Percentiles rank a stretch among this genome's conserved stretches.
Conservation (phyloP, 2,113 vertebrate species). For the Clarias batrachus region DNA sequence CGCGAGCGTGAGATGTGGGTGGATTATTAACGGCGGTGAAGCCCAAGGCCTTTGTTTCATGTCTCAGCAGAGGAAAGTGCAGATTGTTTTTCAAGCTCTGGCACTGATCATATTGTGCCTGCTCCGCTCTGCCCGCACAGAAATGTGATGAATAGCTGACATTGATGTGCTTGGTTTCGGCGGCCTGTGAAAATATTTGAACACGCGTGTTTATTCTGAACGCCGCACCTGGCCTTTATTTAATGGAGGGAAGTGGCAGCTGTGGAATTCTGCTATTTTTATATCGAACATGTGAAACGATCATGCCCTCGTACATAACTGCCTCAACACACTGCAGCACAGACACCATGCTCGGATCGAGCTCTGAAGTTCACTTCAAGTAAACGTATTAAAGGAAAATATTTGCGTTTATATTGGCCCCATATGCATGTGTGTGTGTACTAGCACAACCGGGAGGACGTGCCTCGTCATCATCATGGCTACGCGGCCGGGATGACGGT, state of each 20-base stretch:
- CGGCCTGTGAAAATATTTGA: slow-evolving; percentile 59
- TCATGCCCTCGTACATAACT: not conserved
- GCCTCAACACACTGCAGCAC: not conserved
- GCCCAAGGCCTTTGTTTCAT: slow-evolving; percentile 50
- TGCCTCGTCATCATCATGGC: not conserved
- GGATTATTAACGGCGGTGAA: slow-evolving; percentile 53
- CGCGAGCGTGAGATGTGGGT: slow-evolving; percentile 32
- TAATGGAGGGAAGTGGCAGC: slow-evolving; percentile 50
- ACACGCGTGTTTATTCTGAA: slow-evolving; percentile 56
- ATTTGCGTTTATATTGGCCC: not conserved
- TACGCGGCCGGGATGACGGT: not conserved
- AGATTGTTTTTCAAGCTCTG: slow-evolving; percentile 49
- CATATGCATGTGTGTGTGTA: too few species aligned
- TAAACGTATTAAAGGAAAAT: slow-evolving; percentile 10
- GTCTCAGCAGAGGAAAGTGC: slow-evolving; percentile 47
- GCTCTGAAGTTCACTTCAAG: slow-evolving; percentile 32
- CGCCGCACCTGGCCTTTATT: slow-evolving; percentile 56
- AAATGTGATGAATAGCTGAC: slow-evolving; percentile 54
- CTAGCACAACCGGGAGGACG: not conserved
- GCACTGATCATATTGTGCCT: slow-evolving; percentile 43
- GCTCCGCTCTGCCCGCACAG: slow-evolving; percentile 37
- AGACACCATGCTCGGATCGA: not conserved
- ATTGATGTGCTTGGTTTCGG: slow-evolving; percentile 52
- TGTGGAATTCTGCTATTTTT: slow-evolving; percentile 55
- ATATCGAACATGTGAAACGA: slow-evolving; percentile 37